Percentiles rank a stretch among this genome's conserved stretches.
Evolutionary conservation across 2,113 vertebrate species (phyloP).

Genomic region (Tretioscincus oriximinensis): DNA sequence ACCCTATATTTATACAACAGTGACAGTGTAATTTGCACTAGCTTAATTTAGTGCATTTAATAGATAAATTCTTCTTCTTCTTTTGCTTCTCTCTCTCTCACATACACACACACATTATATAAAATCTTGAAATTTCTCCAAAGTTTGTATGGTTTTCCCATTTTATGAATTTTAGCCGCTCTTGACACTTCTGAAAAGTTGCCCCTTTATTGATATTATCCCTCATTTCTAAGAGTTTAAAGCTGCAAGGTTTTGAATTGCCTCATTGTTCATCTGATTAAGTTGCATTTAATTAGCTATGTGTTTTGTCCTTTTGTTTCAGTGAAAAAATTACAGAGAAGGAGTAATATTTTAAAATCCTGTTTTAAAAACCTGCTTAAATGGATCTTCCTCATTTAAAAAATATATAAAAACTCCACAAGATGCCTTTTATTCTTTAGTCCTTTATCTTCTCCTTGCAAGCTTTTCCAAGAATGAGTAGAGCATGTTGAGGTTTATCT

Average conservation of each 20-base stretch:
- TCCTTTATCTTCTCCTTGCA: slow-evolving; percentile 74
- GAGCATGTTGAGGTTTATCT: slow-evolving; percentile 77
- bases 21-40: not conserved
- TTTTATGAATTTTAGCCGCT: not conserved
- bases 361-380: slow-evolving; percentile 49
- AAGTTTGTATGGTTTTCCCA: not conserved
- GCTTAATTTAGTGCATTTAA: not conserved
- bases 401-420: slow-evolving; percentile 71
- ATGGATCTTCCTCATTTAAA: slow-evolving; percentile 72
- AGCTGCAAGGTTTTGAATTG: slow-evolving; percentile 47
- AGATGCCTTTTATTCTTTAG: slow-evolving; percentile 69
- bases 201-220: not conserved
- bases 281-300: slow-evolving; percentile 70
- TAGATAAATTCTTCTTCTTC: not conserved
- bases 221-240: slow-evolving; percentile 35
- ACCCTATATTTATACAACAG: accelerated
- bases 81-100: no score
- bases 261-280: slow-evolving; percentile 67
- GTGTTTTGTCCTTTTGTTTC: slow-evolving; percentile 69
- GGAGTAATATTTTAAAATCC: not conserved
- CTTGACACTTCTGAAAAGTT: slow-evolving; percentile 20
- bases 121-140: not conserved
- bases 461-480: slow-evolving; percentile 69
- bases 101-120: not conserved
- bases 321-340: slow-evolving; percentile 28